Evolutionary conservation across 2,888 invertebrate species (phyloP).

Genomic region (Oithona nana): DNA sequence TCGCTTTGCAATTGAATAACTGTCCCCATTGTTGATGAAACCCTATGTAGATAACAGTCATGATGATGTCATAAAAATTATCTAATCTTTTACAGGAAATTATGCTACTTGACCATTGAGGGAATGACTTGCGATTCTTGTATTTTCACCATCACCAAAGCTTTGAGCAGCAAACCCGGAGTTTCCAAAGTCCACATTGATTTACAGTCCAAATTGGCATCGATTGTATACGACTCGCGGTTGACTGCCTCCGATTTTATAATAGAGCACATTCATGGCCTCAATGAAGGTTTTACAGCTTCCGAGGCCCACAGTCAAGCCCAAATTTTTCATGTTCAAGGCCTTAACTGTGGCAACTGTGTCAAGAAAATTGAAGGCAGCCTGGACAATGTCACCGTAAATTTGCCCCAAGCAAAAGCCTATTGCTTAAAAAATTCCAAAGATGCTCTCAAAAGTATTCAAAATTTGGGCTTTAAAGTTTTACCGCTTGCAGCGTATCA

Average conservation of each 20-base stretch:
- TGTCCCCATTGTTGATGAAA: too few species aligned
- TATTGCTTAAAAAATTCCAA: neutral
- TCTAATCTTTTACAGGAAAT: too few species aligned
- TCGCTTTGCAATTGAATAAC: too few species aligned
- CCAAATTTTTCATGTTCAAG: neutral
- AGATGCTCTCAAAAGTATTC: neutral
- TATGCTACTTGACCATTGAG: constrained; percentile 23
- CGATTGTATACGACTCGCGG: constrained; percentile 35
- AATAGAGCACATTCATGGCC: constrained; percentile 44
- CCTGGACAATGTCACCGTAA: neutral
- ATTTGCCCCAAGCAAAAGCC: neutral
- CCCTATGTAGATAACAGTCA: too few species aligned
- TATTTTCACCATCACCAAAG: constrained; percentile 32
- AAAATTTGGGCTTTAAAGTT: neutral
- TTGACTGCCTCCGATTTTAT: constrained; percentile 38
- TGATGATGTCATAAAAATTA: too few species aligned
- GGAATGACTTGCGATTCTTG: constrained; percentile 37
- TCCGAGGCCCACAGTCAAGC: neutral
- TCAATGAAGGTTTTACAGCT: constrained; percentile 26
- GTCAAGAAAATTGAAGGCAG: neutral
- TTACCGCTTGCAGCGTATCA: neutral
- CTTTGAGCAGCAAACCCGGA: constrained; percentile 41
- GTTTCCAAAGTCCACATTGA: constrained; percentile 38
- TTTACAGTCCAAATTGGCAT: neutral
- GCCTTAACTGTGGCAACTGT: neutral